phyloP scores from a whole-genome alignment of 1,140 invertebrate species.

The Saxidomus purpurata region DNA sequence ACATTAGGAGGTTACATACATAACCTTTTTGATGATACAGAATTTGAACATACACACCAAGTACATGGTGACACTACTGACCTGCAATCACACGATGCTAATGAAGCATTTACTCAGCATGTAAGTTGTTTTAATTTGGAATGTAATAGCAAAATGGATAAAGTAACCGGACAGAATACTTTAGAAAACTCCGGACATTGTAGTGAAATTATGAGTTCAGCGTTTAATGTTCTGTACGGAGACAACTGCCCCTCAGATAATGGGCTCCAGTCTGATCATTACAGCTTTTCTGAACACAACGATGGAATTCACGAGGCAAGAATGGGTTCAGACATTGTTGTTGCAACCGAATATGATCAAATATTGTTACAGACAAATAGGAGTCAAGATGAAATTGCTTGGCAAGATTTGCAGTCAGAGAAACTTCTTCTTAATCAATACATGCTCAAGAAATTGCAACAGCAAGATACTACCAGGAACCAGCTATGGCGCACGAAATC shows the following conservation, averaged over 20 bases:
- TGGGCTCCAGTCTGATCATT: no score
- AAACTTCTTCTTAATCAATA: not conserved
- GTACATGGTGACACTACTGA: not conserved
- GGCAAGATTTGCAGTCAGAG: not conserved
- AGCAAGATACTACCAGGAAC: not conserved
- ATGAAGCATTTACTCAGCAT: not conserved
- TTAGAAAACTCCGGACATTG: no score
- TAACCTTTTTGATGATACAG: not conserved
- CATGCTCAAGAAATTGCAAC: not conserved
- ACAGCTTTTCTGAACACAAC: no score
- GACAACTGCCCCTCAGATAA: no score
- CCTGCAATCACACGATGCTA: not conserved
- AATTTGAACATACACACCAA: not conserved
- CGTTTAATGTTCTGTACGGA: no score
- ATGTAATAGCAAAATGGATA: not conserved
- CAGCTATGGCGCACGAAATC: not conserved
- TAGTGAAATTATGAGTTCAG: no score
- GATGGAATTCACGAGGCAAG: no score
- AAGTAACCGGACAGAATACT: not conserved
- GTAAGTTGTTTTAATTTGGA: not conserved
- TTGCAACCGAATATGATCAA: no score
- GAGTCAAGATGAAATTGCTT: not conserved
- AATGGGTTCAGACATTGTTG: no score
- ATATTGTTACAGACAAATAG: constrained; percentile 17
- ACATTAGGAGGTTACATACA: not conserved